Percentiles rank a stretch among this genome's conserved stretches.
Evolutionary conservation across 2,797 vertebrate genomes (phyloP).

Genomic region (Paguma larvata): DNA sequence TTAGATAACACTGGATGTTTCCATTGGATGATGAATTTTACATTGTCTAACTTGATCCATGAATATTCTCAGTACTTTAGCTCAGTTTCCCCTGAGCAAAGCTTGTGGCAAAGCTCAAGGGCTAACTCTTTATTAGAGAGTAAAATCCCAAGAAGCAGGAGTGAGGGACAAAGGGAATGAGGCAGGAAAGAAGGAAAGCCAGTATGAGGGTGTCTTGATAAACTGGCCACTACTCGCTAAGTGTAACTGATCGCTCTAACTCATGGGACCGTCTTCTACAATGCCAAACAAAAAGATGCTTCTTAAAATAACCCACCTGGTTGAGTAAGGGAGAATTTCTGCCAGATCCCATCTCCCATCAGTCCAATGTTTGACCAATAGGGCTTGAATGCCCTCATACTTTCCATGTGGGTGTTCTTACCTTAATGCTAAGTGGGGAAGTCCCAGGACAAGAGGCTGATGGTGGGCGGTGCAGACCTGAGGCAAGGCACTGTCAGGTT

Average conservation of each 20-base stretch:
- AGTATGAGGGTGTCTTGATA: background rate
- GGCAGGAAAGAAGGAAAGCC: background rate
- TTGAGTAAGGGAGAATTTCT: background rate
- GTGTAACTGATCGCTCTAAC: background rate
- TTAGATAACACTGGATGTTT: background rate
- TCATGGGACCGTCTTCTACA: background rate
- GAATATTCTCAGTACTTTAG: background rate
- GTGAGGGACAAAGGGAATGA: background rate
- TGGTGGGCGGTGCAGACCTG: too few relatives aligned
- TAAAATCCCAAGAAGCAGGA: background rate
- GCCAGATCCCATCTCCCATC: background rate
- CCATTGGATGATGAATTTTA: background rate
- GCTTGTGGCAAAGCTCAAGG: background rate
- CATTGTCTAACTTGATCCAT: background rate
- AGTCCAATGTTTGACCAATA: background rate
- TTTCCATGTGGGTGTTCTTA: background rate
- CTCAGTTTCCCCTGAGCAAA: background rate
- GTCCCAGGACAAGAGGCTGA: background rate
- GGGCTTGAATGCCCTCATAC: background rate
- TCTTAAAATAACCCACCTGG: background rate
- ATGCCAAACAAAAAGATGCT: background rate
- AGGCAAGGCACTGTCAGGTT: too few relatives aligned
- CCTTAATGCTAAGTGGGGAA: background rate
- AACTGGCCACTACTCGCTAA: background rate
- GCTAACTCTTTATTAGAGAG: background rate